Percentiles rank a stretch among this genome's conserved stretches.
Evolutionary conservation across 2,888 invertebrate genomes (phyloP).

Genomic region (Tiliacea citrago): DNA sequence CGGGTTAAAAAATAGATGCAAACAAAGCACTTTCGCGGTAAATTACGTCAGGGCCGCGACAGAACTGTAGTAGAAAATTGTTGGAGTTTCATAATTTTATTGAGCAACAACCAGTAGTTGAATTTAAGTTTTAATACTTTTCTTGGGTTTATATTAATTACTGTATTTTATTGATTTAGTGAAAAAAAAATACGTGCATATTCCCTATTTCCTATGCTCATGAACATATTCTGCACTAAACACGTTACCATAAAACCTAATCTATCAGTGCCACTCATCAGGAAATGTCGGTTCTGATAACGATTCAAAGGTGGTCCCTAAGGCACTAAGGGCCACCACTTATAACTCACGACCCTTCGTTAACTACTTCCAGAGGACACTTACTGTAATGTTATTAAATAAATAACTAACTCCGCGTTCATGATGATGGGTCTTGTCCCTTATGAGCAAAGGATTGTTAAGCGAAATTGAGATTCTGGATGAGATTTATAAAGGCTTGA

Average conservation of each 20-base stretch:
- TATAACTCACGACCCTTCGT: constrained; percentile 25
- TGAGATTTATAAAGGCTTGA: constrained; percentile 5
- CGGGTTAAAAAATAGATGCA: too few relatives aligned
- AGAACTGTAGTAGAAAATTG: too few relatives aligned
- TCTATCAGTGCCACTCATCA: constrained; percentile 16
- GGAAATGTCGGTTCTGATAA: constrained; percentile 35
- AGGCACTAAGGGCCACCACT: constrained; percentile 15
- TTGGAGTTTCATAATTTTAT: too few relatives aligned
- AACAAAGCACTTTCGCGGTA: too few relatives aligned
- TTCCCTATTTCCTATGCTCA: neutral
- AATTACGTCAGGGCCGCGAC: too few relatives aligned
- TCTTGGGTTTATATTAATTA: too few relatives aligned
- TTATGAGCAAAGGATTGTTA: constrained; percentile 18
- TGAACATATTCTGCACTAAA: constrained; percentile 1
- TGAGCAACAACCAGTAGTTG: too few relatives aligned
- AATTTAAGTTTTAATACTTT: too few relatives aligned
- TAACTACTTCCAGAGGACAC: constrained; percentile 20
- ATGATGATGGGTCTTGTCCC: neutral
- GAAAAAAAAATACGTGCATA: too few relatives aligned
- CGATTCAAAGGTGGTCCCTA: constrained; percentile 27
- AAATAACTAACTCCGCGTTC: constrained; percentile 28
- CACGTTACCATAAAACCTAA: neutral
- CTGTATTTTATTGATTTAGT: too few relatives aligned
- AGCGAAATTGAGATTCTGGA: constrained; percentile 22
- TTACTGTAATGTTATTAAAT: constrained; percentile 37